These are phyloP conservation scores for Cynodonichthys magdalenae DNA, from an alignment of 2,797 vertebrate genomes.

Conservation along the genomic window DNA sequence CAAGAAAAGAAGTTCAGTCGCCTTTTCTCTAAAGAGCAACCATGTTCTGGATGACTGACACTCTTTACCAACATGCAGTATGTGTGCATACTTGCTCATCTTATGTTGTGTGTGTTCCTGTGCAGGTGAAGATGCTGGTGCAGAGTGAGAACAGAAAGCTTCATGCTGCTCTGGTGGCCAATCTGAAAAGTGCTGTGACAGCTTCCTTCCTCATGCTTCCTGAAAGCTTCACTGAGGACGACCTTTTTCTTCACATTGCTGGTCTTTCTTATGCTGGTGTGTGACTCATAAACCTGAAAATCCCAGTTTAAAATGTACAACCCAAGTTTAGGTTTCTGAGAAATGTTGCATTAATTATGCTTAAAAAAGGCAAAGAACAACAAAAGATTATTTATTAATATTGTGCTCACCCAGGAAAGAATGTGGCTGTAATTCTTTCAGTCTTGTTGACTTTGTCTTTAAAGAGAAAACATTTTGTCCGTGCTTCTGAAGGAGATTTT, in stretches of 20 bases:
- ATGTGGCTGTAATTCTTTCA: not conserved
- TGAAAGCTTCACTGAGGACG: conserved; percentile 93
- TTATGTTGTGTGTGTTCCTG: not conserved
- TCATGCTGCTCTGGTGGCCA: conserved; percentile 84
- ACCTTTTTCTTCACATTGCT: conserved; percentile 91
- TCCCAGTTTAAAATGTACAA: not conserved
- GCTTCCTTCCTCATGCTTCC: conserved; percentile 96
- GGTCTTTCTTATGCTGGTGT: conserved; percentile 94
- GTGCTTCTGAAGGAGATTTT: conserved; percentile 87
- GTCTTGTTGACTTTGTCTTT: not conserved
- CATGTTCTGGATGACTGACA: too few species aligned
- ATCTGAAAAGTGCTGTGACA: conserved; percentile 90
- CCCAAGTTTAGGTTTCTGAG: not conserved
- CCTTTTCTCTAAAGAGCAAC: too few species aligned
- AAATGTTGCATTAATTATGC: not conserved
- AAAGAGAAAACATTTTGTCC: not conserved
- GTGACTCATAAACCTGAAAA: not conserved
- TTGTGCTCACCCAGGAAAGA: not conserved
- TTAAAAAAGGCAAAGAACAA: too few species aligned
- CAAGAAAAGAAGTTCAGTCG: too few species aligned
- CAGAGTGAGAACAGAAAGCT: conserved; percentile 86
- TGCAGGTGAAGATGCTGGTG: conserved; percentile 89
- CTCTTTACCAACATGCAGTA: too few species aligned
- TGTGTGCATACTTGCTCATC: not conserved
- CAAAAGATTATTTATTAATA: not conserved